phyloP scores from a whole-genome alignment of 2,113 vertebrate species.

The Myxocyprinus asiaticus region DNA sequence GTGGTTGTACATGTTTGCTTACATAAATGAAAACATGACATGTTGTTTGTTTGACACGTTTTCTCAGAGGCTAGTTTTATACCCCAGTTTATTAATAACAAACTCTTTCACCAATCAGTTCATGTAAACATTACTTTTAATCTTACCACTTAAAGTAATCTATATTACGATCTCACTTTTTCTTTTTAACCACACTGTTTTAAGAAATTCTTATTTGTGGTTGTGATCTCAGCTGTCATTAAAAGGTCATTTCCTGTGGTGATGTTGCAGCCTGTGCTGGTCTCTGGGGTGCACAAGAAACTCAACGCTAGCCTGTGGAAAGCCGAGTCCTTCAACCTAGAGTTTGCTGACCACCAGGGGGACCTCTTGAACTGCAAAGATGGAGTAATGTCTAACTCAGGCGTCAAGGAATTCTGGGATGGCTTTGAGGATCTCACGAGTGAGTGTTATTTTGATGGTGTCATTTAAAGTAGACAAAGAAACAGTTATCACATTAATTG shows the following conservation, averaged over 20 bases:
- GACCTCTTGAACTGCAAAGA: conserved; percentile 97
- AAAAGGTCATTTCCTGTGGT: conserved; percentile 28
- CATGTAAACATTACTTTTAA: too few relatives aligned
- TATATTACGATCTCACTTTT: too few relatives aligned
- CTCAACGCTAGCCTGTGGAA: conserved; percentile 93
- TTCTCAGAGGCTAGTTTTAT: too few relatives aligned
- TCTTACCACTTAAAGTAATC: too few relatives aligned
- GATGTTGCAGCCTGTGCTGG: conserved; percentile 84
- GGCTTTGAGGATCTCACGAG: conserved; percentile 98
- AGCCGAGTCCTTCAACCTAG: conserved; percentile 91
- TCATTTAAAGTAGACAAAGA: background rate
- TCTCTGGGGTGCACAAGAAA: conserved; percentile 93
- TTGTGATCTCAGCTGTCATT: conserved; percentile 31
- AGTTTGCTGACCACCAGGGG: conserved; percentile 95
- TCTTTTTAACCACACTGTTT: too few relatives aligned
- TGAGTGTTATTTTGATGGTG: conserved; percentile 65
- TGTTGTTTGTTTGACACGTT: too few relatives aligned
- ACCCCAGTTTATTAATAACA: too few relatives aligned
- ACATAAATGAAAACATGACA: too few relatives aligned
- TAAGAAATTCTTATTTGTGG: too few relatives aligned
- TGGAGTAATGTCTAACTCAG: conserved; percentile 89
- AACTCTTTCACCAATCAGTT: too few relatives aligned
- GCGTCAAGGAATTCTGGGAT: conserved; percentile 98
- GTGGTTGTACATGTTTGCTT: too few relatives aligned
- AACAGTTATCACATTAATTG: background rate